Conservation (phyloP, 1,140 invertebrate genomes). For the Drosophila rufa region DNA sequence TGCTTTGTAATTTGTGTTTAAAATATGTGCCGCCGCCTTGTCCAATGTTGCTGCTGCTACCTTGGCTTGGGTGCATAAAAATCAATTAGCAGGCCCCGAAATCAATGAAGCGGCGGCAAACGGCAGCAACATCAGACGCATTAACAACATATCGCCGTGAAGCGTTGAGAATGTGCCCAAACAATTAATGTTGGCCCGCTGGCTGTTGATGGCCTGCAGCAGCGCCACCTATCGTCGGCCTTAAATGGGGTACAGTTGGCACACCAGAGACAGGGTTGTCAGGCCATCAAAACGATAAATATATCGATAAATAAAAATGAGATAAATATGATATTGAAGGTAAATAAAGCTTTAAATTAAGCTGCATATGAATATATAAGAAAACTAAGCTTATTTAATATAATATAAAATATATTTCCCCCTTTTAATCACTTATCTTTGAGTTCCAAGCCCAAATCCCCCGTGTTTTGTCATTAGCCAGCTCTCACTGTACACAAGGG, state of each 20-base stretch:
- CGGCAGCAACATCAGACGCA: slow-evolving; percentile 6
- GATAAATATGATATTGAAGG: no score
- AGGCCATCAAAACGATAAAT: no score
- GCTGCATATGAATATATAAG: no score
- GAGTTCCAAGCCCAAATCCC: not conserved
- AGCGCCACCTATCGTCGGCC: slow-evolving; percentile 77
- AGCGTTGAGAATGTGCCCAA: slow-evolving; percentile 51
- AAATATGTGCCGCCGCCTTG: slow-evolving; percentile 76
- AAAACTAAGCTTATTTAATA: no score
- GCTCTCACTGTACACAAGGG: slow-evolving; percentile 40
- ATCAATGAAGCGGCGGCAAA: slow-evolving; percentile 33
- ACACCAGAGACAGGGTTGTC: no score
- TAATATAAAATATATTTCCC: not conserved
- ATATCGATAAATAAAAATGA: no score
- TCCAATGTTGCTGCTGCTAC: slow-evolving; percentile 32
- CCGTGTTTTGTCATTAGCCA: slow-evolving; percentile 12
- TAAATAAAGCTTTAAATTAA: no score
- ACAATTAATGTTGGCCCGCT: slow-evolving; percentile 67
- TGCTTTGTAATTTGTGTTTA: slow-evolving; percentile 84
- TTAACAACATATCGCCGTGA: slow-evolving; percentile 14
- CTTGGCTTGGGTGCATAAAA: slow-evolving; percentile 63
- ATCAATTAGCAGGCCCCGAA: slow-evolving; percentile 70
- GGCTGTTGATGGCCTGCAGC: slow-evolving; percentile 68
- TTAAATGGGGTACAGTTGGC: slow-evolving; percentile 30
- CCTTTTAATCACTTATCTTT: no score